These are phyloP conservation scores for Plebejus melissa DNA, from an alignment of 2,888 invertebrate genomes.

Conservation along the genomic window DNA sequence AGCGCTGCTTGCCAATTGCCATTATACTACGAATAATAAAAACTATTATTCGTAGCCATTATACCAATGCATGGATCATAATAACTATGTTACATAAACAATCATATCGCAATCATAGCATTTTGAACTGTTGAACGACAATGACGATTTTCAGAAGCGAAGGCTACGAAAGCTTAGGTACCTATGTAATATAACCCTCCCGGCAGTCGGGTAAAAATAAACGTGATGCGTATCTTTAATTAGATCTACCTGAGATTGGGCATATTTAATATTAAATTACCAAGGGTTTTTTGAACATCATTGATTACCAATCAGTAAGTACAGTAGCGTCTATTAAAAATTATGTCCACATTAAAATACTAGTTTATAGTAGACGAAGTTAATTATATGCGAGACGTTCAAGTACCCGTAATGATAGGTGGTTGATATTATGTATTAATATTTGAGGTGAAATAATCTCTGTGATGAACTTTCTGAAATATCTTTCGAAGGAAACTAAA, in stretches of 20 bases:
- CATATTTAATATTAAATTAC: background rate
- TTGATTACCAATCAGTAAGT: background rate
- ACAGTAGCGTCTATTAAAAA: constrained; percentile 14
- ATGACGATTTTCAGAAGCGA: background rate
- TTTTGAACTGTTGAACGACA: background rate
- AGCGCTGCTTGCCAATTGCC: no score
- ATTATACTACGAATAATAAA: no score
- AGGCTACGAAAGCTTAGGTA: background rate
- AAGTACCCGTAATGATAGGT: constrained; percentile 35
- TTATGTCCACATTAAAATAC: constrained; percentile 17
- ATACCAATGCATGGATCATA: no score
- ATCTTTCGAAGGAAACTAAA: background rate
- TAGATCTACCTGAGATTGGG: background rate
- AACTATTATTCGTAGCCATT: no score
- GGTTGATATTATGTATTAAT: constrained; percentile 34
- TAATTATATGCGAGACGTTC: constrained; percentile 24
- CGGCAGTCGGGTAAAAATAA: no score
- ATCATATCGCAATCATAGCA: background rate
- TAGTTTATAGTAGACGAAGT: constrained; percentile 32
- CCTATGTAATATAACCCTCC: no score
- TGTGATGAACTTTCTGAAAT: background rate
- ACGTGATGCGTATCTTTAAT: background rate
- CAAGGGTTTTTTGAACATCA: no score
- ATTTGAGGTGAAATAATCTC: constrained; percentile 9
- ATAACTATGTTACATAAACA: no score